These are phyloP conservation scores for cattle (Bos taurus) DNA, from an alignment of 2,113 vertebrate species.

Conservation along the genomic window DNA sequence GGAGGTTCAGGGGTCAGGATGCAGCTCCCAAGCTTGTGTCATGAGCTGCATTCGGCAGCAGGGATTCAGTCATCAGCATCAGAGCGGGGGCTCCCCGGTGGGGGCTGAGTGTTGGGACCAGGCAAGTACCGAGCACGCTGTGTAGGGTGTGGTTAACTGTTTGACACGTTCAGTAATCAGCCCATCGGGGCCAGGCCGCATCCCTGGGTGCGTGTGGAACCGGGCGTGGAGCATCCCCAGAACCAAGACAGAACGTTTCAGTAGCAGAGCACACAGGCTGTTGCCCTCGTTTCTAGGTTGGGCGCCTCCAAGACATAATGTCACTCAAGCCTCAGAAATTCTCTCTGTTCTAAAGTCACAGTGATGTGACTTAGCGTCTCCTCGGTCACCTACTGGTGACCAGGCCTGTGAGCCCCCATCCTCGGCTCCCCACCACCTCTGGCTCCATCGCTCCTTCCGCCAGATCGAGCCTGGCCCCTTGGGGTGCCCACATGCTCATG, in stretches of 20 bases:
- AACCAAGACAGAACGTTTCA: background rate
- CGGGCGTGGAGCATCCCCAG: fast-evolving
- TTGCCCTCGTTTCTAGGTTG: background rate
- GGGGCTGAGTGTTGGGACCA: fast-evolving
- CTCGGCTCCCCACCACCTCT: background rate
- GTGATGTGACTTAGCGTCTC: background rate
- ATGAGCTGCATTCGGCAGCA: fast-evolving
- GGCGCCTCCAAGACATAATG: background rate
- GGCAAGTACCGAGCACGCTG: background rate
- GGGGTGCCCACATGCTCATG: fast-evolving
- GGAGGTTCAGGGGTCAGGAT: fast-evolving
- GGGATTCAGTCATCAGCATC: background rate
- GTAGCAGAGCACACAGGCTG: background rate
- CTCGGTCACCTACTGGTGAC: fast-evolving
- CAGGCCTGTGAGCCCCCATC: background rate
- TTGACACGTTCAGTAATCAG: background rate
- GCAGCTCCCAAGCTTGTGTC: fast-evolving
- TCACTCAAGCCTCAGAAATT: background rate
- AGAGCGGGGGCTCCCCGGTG: fast-evolving
- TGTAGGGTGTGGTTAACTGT: background rate
- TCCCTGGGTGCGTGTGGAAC: background rate
- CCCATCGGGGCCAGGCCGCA: fast-evolving
- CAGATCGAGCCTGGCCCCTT: background rate
- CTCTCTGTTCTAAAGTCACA: background rate
- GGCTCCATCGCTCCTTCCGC: background rate